A percentile compares a stretch with the other conserved stretches of the same genome.
phyloP scores from a whole-genome alignment of 2,888 invertebrate species.

The Ichneumoninae sp. region DNA sequence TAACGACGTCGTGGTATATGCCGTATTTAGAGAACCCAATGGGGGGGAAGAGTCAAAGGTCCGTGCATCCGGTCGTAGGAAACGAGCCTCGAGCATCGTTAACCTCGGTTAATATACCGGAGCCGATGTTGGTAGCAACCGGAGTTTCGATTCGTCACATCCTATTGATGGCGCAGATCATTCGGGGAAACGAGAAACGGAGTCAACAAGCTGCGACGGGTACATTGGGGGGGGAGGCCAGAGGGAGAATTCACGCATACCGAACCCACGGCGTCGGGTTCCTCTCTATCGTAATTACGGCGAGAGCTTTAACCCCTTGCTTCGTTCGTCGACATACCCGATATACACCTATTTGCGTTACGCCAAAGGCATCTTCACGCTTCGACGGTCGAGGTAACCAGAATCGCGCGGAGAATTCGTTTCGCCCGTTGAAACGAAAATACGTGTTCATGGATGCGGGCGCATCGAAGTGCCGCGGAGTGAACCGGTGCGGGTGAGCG shows the following conservation, averaged over 20 bases:
- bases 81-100: constrained; percentile 4
- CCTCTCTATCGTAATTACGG: constrained; percentile 60
- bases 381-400: constrained; percentile 33
- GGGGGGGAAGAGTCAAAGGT: constrained; percentile 5
- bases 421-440: constrained; percentile 49
- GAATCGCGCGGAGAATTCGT: constrained; percentile 58
- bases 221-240: neutral
- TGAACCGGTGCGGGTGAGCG: constrained; percentile 25
- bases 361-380: constrained; percentile 65
- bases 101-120: constrained; percentile 12
- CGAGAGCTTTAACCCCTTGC: constrained; percentile 17
- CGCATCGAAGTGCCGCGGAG: constrained; percentile 12
- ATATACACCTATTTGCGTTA: constrained; percentile 61
- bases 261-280: constrained; percentile 1
- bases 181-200: constrained; percentile 22
- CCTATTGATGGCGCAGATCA: constrained; percentile 20
- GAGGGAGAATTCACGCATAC: constrained; percentile 18
- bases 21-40: neutral
- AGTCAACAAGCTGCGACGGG: neutral
- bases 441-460: constrained; percentile 45
- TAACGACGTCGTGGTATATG: neutral
- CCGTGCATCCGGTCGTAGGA: constrained; percentile 24
- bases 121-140: neutral
- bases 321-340: constrained; percentile 10
- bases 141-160: neutral